Conservation (phyloP, 2,888 invertebrate species). For the Drosophila algonquin region DNA sequence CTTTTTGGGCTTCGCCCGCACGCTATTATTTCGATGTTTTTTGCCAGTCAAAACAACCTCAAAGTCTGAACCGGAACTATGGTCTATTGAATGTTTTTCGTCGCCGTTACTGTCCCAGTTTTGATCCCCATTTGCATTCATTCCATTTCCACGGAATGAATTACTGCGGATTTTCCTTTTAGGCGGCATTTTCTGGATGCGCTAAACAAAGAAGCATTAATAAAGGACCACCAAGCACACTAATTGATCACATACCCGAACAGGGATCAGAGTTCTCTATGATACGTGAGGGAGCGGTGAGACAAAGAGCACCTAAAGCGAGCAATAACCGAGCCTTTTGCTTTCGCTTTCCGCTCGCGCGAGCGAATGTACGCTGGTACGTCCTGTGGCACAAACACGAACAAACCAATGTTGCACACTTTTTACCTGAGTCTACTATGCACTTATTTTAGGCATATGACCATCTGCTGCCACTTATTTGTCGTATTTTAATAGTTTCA, state of each 20-base stretch:
- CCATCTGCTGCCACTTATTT: slow-evolving; percentile 19
- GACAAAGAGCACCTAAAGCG: background rate
- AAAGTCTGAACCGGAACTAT: background rate
- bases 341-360: background rate
- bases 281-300: background rate
- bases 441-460: background rate
- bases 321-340: background rate
- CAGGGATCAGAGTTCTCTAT: background rate
- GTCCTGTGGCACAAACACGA: background rate
- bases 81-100: background rate
- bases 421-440: background rate
- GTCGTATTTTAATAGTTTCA: background rate
- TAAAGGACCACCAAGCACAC: background rate
- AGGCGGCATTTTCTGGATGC: background rate
- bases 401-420: background rate
- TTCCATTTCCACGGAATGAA: background rate
- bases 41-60: background rate
- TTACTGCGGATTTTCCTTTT: background rate
- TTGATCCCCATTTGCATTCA: background rate
- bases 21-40: background rate
- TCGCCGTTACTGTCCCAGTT: background rate
- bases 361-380: background rate
- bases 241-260: background rate
- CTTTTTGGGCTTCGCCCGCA: background rate
- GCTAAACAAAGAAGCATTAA: background rate